A percentile compares a stretch with the other conserved stretches of the same genome.
Conservation (phyloP, 2,888 invertebrate genomes). For the Hesperia comma region DNA sequence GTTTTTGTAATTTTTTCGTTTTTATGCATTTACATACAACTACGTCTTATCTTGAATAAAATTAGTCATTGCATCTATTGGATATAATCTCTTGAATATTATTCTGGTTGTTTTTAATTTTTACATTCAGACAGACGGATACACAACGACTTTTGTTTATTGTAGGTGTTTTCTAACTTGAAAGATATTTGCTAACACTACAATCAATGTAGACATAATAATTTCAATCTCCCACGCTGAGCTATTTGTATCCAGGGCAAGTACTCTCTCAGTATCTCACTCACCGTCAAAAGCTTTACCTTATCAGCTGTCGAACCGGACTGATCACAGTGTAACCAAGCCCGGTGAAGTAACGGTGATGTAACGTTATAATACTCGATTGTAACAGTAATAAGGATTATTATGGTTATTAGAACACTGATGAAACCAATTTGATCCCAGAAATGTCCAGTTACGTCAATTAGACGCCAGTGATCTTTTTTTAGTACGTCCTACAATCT, state of each 20-base stretch:
- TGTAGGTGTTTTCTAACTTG: not conserved
- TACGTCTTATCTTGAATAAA: too few species aligned
- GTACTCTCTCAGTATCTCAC: not conserved
- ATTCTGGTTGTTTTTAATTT: too few species aligned
- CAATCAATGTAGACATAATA: not conserved
- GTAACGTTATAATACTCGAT: not conserved
- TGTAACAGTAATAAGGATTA: not conserved
- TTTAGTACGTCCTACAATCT: too few species aligned
- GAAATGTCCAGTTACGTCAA: not conserved
- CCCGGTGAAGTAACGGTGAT: not conserved
- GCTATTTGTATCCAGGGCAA: not conserved
- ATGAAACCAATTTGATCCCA: not conserved
- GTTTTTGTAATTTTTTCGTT: too few species aligned
- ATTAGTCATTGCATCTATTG: too few species aligned
- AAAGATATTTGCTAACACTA: not conserved
- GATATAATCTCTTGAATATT: too few species aligned
- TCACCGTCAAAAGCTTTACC: not conserved
- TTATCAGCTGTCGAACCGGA: conserved; percentile 1
- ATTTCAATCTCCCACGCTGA: not conserved
- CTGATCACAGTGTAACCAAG: not conserved
- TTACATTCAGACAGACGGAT: too few species aligned
- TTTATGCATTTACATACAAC: too few species aligned
- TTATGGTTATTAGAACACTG: not conserved
- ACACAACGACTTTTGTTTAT: too few species aligned
- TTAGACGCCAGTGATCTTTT: too few species aligned